Percentiles rank a stretch among this genome's conserved stretches.
Conservation (phyloP, 2,113 vertebrate genomes). For the Lepisosteus osseus region DNA sequence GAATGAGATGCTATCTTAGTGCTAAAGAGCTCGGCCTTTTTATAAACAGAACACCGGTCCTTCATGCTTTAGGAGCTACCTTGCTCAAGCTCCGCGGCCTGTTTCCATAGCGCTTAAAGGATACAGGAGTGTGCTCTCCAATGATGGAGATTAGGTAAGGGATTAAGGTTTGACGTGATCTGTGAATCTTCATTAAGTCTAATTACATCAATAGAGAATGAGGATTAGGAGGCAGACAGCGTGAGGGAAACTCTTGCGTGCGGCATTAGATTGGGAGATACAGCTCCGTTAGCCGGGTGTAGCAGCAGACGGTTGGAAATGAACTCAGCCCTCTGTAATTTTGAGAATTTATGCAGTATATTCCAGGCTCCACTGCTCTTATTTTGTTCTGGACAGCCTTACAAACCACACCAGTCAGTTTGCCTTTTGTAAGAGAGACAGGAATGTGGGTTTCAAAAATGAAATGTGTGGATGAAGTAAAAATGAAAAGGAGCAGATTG, state of each 20-base stretch:
- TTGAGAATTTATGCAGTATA: too few relatives aligned
- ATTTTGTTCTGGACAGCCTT: too few relatives aligned
- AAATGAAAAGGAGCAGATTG: too few relatives aligned
- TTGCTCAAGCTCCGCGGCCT: not conserved
- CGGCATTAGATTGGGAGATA: not conserved
- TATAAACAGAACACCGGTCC: too few relatives aligned
- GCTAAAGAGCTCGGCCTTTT: too few relatives aligned
- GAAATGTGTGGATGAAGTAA: too few relatives aligned
- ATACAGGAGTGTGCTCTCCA: not conserved
- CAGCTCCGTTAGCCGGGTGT: not conserved
- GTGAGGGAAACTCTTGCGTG: constrained; percentile 40
- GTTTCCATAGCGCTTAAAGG: constrained; percentile 21
- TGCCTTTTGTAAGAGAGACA: too few relatives aligned
- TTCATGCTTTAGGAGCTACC: too few relatives aligned
- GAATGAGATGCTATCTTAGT: not conserved
- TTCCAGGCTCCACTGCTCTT: too few relatives aligned
- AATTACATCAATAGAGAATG: constrained; percentile 69
- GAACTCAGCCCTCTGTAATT: not conserved
- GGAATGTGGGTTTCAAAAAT: too few relatives aligned
- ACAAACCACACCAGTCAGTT: too few relatives aligned
- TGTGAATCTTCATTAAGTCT: constrained; percentile 70
- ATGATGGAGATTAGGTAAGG: constrained; percentile 35
- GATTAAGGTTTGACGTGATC: constrained; percentile 58
- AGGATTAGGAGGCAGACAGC: constrained; percentile 60
- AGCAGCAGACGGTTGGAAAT: not conserved